phyloP scores from a whole-genome alignment of 2,888 invertebrate species.

The Phaonia tiefii region DNA sequence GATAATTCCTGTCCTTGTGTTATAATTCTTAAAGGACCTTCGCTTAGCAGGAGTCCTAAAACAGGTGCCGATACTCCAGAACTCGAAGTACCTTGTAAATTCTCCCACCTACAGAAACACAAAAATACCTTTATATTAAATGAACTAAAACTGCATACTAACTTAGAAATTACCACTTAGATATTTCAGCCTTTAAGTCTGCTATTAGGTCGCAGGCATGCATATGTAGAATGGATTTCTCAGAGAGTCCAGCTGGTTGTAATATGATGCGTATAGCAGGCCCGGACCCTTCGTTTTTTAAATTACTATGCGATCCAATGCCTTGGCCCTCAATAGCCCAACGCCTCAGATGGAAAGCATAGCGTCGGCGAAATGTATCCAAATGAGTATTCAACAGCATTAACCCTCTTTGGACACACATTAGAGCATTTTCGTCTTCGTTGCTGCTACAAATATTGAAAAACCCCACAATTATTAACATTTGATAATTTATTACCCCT shows the following conservation, averaged over 20 bases:
- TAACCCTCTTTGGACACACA: conserved; percentile 94
- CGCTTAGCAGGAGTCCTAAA: conserved; percentile 86
- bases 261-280: conserved; percentile 89
- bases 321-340: conserved; percentile 93
- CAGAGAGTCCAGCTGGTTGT: conserved; percentile 93
- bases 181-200: conserved; percentile 95
- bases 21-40: conserved; percentile 94
- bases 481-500: neutral
- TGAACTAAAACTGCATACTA: neutral
- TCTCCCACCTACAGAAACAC: conserved; percentile 86
- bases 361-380: conserved; percentile 93
- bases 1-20: conserved; percentile 96
- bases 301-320: conserved; percentile 87
- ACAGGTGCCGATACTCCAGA: conserved; percentile 81
- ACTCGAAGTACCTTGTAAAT: conserved; percentile 79
- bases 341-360: conserved; percentile 92
- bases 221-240: conserved; percentile 90
- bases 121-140: neutral
- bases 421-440: conserved; percentile 87
- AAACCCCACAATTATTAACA: conserved; percentile 17
- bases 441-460: conserved; percentile 71
- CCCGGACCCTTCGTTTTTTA: conserved; percentile 82
- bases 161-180: conserved; percentile 88
- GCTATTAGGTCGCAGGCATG: conserved; percentile 94
- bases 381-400: conserved; percentile 94